Evolutionary conservation across 2,113 vertebrate genomes (phyloP).

Genomic region (Phrynocephalus versicolor): DNA sequence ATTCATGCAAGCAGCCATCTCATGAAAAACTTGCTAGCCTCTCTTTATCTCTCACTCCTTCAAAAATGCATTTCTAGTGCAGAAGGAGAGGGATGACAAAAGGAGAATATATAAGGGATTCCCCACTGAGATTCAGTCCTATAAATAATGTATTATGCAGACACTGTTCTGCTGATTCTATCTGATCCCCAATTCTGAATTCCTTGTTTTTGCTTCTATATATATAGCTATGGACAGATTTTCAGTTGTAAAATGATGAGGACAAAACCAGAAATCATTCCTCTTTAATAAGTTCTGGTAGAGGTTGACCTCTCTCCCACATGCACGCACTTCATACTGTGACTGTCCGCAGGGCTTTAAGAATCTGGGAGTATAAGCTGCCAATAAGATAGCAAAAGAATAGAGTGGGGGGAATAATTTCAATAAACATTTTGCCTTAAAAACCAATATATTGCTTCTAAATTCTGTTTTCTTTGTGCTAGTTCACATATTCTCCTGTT

Average conservation of each 20-base stretch:
- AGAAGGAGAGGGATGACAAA: slow-evolving; percentile 50
- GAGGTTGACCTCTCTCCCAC: slow-evolving; percentile 17
- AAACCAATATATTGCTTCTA: slow-evolving; percentile 1
- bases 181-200: slow-evolving; percentile 62
- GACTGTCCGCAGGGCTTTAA: slow-evolving; percentile 55
- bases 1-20: slow-evolving; percentile 57
- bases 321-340: slow-evolving; percentile 36
- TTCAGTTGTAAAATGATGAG: slow-evolving; percentile 50
- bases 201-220: slow-evolving; percentile 71
- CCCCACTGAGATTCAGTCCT: slow-evolving; percentile 61
- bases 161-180: slow-evolving; percentile 65
- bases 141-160: slow-evolving; percentile 75
- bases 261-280: slow-evolving; percentile 60
- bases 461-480: slow-evolving; percentile 19
- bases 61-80: slow-evolving; percentile 56
- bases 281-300: slow-evolving; percentile 56
- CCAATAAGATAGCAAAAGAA: slow-evolving; percentile 49
- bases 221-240: slow-evolving; percentile 65
- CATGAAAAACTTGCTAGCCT: slow-evolving; percentile 51
- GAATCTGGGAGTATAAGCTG: slow-evolving; percentile 53
- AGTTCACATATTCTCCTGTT: slow-evolving; percentile 38
- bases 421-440: slow-evolving; percentile 31
- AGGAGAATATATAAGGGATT: slow-evolving; percentile 56
- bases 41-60: slow-evolving; percentile 41
- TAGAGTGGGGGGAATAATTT: slow-evolving; percentile 44